These are phyloP conservation scores for Acrobasis suavella DNA, from an alignment of 2,888 invertebrate species.

Conservation along the genomic window DNA sequence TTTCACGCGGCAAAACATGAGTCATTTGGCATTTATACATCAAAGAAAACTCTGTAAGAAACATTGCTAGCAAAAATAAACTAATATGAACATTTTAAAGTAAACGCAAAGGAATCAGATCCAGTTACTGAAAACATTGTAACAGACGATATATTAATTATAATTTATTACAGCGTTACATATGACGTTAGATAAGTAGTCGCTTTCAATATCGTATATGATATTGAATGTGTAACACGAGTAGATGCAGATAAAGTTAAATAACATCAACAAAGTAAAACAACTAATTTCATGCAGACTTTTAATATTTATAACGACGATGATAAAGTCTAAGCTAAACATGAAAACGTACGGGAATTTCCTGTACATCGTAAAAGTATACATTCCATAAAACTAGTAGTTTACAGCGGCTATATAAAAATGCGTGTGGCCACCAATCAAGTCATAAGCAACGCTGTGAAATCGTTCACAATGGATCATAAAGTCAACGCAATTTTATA, in stretches of 20 bases:
- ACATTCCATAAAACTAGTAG: slow-evolving; percentile 14
- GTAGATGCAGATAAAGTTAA: not conserved
- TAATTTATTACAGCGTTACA: not conserved
- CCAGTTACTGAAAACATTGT: not conserved
- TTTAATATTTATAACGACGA: not conserved
- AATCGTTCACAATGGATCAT: slow-evolving; percentile 55
- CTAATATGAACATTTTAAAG: not conserved
- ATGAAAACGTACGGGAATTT: slow-evolving; percentile 2
- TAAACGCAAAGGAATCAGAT: not conserved
- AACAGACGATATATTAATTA: not conserved
- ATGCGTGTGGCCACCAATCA: slow-evolving; percentile 35
- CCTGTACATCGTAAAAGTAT: slow-evolving; percentile 13
- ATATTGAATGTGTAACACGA: not conserved
- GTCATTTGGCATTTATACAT: slow-evolving; percentile 12
- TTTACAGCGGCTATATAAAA: slow-evolving; percentile 2
- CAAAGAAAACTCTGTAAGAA: slow-evolving; percentile 7
- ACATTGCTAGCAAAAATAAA: not conserved
- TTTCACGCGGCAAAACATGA: slow-evolving; percentile 13
- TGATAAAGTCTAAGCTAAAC: not conserved
- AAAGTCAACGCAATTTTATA: slow-evolving; percentile 45
- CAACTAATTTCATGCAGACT: not conserved
- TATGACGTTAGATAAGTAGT: not conserved
- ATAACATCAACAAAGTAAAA: not conserved
- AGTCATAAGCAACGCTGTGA: slow-evolving; percentile 40
- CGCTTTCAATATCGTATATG: not conserved